phyloP scores from a whole-genome alignment of 2,888 invertebrate species.

The Camponotus fellah region DNA sequence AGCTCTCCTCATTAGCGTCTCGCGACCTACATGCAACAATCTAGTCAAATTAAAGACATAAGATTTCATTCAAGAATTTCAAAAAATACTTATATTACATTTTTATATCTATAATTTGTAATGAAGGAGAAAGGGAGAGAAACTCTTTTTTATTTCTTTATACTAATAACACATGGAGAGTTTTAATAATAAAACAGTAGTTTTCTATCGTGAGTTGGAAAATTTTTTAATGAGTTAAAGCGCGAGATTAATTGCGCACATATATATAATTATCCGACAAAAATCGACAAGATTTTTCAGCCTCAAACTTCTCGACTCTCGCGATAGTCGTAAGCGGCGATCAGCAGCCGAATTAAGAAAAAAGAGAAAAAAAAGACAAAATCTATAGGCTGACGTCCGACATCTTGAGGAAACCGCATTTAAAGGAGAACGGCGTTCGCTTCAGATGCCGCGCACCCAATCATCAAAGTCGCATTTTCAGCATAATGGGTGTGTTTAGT shows the following conservation, averaged over 20 bases:
- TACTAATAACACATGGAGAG: background rate
- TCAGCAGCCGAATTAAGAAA: conserved; percentile 49
- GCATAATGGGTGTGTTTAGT: conserved; percentile 84
- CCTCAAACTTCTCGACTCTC: background rate
- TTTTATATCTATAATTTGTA: background rate
- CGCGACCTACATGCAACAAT: background rate
- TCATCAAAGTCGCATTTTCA: conserved; percentile 86
- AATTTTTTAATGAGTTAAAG: conserved; percentile 8
- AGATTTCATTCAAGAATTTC: background rate
- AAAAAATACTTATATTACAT: background rate
- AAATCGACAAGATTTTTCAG: background rate
- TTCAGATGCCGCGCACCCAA: conserved; percentile 76
- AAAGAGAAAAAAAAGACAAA: conserved; percentile 34
- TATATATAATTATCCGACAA: background rate
- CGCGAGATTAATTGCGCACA: background rate
- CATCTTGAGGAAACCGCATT: conserved; percentile 50
- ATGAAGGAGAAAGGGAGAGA: background rate
- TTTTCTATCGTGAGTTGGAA: background rate
- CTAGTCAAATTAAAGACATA: background rate
- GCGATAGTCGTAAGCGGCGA: conserved; percentile 40
- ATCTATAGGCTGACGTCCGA: conserved; percentile 30
- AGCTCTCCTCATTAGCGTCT: conserved; percentile 34
- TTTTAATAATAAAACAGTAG: background rate
- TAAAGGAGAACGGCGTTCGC: conserved; percentile 54
- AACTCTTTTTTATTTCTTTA: background rate